These are phyloP conservation scores for Leptopilina myrica DNA, from an alignment of 2,888 invertebrate genomes.

Conservation along the genomic window DNA sequence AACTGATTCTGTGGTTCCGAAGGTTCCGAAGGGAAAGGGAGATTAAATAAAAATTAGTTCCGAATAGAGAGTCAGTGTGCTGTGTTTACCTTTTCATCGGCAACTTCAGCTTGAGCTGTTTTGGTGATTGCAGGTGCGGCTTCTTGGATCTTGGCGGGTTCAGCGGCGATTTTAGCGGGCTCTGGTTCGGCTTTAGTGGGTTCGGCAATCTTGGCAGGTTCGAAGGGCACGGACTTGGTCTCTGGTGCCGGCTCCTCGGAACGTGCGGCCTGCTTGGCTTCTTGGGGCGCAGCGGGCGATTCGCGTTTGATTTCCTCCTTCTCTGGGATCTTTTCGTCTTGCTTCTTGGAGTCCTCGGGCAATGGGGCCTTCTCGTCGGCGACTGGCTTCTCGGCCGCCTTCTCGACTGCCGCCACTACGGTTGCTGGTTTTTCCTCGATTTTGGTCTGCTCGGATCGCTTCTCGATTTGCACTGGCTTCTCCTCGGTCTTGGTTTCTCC, in stretches of 20 bases:
- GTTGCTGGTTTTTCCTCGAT: slow-evolving; percentile 46
- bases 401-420: slow-evolving; percentile 52
- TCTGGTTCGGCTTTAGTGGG: slow-evolving; percentile 43
- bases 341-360: slow-evolving; percentile 63
- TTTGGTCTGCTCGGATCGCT: slow-evolving; percentile 45
- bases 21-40: no score
- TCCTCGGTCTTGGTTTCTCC: slow-evolving; percentile 46
- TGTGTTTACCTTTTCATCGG: slow-evolving; percentile 48
- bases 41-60: no score
- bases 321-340: slow-evolving; percentile 49
- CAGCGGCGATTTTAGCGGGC: slow-evolving; percentile 42
- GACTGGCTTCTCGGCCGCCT: slow-evolving; percentile 44
- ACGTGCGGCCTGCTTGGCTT: slow-evolving; percentile 46
- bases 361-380: slow-evolving; percentile 63
- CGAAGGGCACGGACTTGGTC: slow-evolving; percentile 39
- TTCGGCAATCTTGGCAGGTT: slow-evolving; percentile 47
- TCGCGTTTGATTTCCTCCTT: slow-evolving; percentile 43
- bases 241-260: slow-evolving; percentile 10
- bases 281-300: slow-evolving; percentile 44
- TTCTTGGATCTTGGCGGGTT: slow-evolving; percentile 42
- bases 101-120: slow-evolving; percentile 40
- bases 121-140: slow-evolving; percentile 39
- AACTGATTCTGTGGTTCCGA: no score
- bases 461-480: slow-evolving; percentile 35
- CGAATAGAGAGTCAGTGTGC: no score